Conservation (phyloP, 23 tunicate species). For the Trididemnum clinides region DNA sequence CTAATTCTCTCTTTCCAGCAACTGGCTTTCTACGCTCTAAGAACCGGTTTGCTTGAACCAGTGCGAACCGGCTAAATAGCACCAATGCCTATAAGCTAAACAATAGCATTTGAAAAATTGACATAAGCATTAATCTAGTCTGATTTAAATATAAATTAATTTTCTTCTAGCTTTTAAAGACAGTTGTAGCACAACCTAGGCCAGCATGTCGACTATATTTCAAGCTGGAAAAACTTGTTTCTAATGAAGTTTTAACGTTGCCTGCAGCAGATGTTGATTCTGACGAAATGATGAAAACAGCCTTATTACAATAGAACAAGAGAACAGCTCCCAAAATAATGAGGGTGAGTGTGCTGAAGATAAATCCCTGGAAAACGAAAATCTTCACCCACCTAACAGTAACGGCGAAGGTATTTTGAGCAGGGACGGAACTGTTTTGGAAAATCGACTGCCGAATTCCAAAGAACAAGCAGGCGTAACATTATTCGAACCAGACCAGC, state of each 20-base stretch:
- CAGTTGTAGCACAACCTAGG: conserved; percentile 25
- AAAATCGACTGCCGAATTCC: neutral
- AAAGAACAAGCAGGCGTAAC: conserved; percentile 22
- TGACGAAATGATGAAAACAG: too few relatives aligned
- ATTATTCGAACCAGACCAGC: conserved; percentile 32
- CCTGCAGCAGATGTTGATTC: conserved; percentile 28
- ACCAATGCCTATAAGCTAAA: too few relatives aligned
- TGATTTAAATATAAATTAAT: neutral
- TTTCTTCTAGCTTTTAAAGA: neutral
- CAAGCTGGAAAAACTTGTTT: neutral
- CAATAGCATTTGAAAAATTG: neutral
- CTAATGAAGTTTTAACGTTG: conserved; percentile 16
- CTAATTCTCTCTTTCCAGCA: too few relatives aligned
- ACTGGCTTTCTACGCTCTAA: too few relatives aligned
- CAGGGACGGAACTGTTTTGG: conserved; percentile 26
- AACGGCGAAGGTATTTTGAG: too few relatives aligned
- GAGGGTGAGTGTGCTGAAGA: too few relatives aligned
- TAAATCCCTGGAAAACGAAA: too few relatives aligned
- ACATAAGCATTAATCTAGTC: neutral
- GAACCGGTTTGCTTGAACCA: too few relatives aligned
- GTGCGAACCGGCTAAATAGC: too few relatives aligned
- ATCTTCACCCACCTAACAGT: too few relatives aligned
- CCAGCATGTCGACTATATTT: conserved; percentile 26
- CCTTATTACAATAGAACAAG: too few relatives aligned
- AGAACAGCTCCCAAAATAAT: too few relatives aligned